Conservation (phyloP, 2,888 invertebrate species). For the Merodon equestris region DNA sequence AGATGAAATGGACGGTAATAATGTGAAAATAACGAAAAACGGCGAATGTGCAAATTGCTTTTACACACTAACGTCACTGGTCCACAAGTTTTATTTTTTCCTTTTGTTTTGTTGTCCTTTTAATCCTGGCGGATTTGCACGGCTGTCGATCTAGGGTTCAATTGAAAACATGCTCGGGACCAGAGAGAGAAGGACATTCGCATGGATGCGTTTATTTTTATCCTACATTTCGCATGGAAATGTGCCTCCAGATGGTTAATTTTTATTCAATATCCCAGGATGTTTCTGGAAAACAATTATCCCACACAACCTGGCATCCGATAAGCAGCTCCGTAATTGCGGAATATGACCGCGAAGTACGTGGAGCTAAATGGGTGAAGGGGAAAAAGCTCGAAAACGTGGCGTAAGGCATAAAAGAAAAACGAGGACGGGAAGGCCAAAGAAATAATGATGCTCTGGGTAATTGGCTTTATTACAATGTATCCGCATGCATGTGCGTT, state of each 20-base stretch:
- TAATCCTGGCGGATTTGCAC: constrained; percentile 42
- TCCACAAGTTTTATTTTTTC: constrained; percentile 38
- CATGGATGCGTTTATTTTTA: too few relatives aligned
- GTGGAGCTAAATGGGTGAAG: too few relatives aligned
- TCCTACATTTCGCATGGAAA: too few relatives aligned
- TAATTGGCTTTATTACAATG: constrained; percentile 52
- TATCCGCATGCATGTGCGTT: constrained; percentile 24
- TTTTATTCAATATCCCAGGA: constrained; percentile 44
- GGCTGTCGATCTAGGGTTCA: constrained; percentile 23
- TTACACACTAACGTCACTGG: constrained; percentile 37
- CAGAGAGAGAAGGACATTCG: not conserved
- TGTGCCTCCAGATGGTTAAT: too few relatives aligned
- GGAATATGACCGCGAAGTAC: too few relatives aligned
- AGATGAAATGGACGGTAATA: not conserved
- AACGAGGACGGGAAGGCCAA: constrained; percentile 1
- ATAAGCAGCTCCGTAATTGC: constrained; percentile 40
- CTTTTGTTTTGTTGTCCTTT: not conserved
- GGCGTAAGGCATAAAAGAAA: too few relatives aligned
- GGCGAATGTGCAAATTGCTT: constrained; percentile 42
- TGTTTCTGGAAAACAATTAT: constrained; percentile 49
- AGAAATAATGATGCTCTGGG: constrained; percentile 33
- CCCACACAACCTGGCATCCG: constrained; percentile 21
- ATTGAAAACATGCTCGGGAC: constrained; percentile 18
- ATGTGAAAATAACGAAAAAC: constrained; percentile 18
- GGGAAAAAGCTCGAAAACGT: too few relatives aligned